Percentiles rank a stretch among this genome's conserved stretches.
Conservation (phyloP, 2,113 vertebrate species). For the Leptobrachium leishanense region DNA sequence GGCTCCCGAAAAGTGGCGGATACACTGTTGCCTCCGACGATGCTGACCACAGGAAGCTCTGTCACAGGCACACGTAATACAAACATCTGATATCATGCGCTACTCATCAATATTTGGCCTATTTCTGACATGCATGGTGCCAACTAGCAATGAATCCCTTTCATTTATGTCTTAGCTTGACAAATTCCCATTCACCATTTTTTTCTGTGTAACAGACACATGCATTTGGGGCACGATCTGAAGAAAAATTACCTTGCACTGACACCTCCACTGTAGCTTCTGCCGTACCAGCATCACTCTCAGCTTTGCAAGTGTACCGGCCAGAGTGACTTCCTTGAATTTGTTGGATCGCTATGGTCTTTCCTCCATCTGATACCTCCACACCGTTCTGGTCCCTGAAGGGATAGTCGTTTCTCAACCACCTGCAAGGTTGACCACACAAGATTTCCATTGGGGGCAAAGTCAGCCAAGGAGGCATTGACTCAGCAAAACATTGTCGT, state of each 20-base stretch:
- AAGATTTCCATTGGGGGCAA: too few relatives aligned
- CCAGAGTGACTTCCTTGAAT: conserved; percentile 55
- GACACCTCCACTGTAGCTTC: conserved; percentile 61
- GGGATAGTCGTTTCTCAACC: conserved; percentile 61
- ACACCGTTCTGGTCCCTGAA: neutral
- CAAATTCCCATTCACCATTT: too few relatives aligned
- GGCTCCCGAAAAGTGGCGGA: conserved; percentile 58
- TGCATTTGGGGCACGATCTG: neutral
- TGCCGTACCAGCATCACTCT: conserved; percentile 57
- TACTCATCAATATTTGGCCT: too few relatives aligned
- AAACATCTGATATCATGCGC: too few relatives aligned
- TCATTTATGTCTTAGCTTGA: too few relatives aligned
- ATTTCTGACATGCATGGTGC: too few relatives aligned
- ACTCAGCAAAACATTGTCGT: too few relatives aligned
- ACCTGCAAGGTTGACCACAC: conserved; percentile 49
- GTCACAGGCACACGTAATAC: neutral
- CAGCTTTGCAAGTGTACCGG: conserved; percentile 66
- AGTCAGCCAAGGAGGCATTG: too few relatives aligned
- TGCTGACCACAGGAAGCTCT: conserved; percentile 45
- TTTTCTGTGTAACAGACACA: too few relatives aligned
- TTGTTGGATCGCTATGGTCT: conserved; percentile 43
- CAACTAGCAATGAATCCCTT: too few relatives aligned
- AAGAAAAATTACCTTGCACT: conserved; percentile 61
- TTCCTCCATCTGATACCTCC: conserved; percentile 16
- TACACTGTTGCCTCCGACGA: conserved; percentile 59